These are phyloP conservation scores for Drosophila algonquin DNA, from an alignment of 2,888 invertebrate species.

Conservation along the genomic window DNA sequence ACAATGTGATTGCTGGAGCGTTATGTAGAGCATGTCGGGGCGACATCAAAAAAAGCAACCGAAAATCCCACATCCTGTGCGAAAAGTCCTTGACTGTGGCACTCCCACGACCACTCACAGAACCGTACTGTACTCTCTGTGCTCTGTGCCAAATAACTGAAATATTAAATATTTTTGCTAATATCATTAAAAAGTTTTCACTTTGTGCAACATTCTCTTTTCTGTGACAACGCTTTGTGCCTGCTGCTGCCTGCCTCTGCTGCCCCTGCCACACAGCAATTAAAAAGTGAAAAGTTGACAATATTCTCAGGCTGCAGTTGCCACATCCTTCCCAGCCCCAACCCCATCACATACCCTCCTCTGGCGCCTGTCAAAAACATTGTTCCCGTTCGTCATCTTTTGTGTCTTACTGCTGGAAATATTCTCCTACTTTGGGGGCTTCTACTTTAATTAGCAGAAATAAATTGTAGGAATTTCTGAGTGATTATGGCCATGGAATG, in stretches of 20 bases:
- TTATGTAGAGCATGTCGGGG: constrained; percentile 60
- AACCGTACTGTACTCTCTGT: too few relatives aligned
- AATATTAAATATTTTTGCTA: constrained; percentile 64
- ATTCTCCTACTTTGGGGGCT: not conserved
- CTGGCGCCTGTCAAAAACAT: not conserved
- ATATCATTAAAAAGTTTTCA: constrained; percentile 73
- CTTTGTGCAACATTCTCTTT: constrained; percentile 58
- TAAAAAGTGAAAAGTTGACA: constrained; percentile 65
- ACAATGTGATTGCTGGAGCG: constrained; percentile 35
- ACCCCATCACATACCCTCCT: too few relatives aligned
- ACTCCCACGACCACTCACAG: not conserved
- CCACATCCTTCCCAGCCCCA: not conserved
- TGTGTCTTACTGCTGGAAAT: not conserved
- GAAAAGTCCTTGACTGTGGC: constrained; percentile 58
- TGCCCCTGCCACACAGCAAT: constrained; percentile 49
- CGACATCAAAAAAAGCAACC: constrained; percentile 33
- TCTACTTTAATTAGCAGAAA: constrained; percentile 18
- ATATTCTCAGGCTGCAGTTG: constrained; percentile 36
- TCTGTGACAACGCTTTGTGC: constrained; percentile 39
- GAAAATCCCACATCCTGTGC: constrained; percentile 47
- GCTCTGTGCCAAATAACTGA: constrained; percentile 29
- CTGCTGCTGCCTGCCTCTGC: constrained; percentile 2
- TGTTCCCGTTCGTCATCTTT: constrained; percentile 1
- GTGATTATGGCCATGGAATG: not conserved
- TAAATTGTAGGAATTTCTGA: not conserved